Base-by-base conservation (phyloP, 2,113 vertebrate species). In the Enhydra lutris region DNA sequence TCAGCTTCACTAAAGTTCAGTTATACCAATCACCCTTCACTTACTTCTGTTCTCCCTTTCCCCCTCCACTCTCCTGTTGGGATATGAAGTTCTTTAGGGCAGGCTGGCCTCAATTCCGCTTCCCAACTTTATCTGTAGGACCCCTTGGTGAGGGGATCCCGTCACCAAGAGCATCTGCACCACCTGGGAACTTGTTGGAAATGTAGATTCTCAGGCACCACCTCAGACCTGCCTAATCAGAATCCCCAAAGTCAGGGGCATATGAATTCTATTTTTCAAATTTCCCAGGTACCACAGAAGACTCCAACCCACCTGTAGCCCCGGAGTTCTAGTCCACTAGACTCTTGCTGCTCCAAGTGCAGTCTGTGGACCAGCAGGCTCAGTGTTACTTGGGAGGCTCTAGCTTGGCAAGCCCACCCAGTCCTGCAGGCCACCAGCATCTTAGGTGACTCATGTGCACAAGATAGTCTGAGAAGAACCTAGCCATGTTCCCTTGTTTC, bases 401-500 rank as follows among this genome's bases (percentile, higher is more conserved):
- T 6, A 31, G 63, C 10, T 42, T 8, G 9, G 1, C 57, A 34
- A 47, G 21, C 50, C 6, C 11, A 12, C 26, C 21, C 9, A 8
- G n/a, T 31, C 24, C 14, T 0, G 21, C 74, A 6, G 6, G 6
- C 6, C 2, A 21, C 39, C 88, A 31, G n/a, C 63, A 42, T 20
- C n/a, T 65, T 83, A 36, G 57, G 73, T 21, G 82, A 65, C 10
- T 39, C 50, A 23, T 1, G 11, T 3, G 15, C 59, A 67, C 20
- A 0, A 4, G 3, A 45, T 39, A 45, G 26, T 21, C 7, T 0
- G 63, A 76, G 74, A 36, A 57, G 65, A 21, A 47, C 15, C 42
- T 26, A 78, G 11, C n/a, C 63, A 4, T 0, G 4, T 21, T 1
- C 23, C 31, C 74, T 23, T 20, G 4, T 24, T 34, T 20, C 69